Evolutionary conservation across 2,888 invertebrate species (phyloP).

Genomic region (Chalcosyrphus nemorum): DNA sequence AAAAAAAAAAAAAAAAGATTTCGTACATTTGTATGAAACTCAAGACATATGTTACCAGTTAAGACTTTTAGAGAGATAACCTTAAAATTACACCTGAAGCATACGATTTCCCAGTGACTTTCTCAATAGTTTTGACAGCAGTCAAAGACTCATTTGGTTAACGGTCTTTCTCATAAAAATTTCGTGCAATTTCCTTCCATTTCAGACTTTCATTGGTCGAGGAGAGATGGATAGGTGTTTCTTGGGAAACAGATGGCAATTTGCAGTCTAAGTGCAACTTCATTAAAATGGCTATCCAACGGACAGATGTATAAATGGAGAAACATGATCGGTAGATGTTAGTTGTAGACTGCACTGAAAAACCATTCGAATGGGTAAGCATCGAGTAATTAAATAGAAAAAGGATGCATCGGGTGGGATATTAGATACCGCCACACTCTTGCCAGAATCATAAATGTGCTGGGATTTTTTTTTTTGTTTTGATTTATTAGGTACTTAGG

Average conservation of each 20-base stretch:
- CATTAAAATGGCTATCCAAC: too few species aligned
- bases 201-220: neutral
- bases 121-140: slow-evolving; percentile 10
- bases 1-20: neutral
- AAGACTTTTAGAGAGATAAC: slow-evolving; percentile 8
- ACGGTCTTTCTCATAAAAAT: neutral
- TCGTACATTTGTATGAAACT: neutral
- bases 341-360: too few species aligned
- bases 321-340: too few species aligned
- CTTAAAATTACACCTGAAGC: slow-evolving; percentile 12
- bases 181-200: neutral
- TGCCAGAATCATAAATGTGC: too few species aligned
- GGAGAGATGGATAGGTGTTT: neutral
- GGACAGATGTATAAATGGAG: too few species aligned
- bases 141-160: neutral
- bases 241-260: neutral
- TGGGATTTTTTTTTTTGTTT: too few species aligned
- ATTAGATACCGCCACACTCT: too few species aligned
- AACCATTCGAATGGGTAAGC: too few species aligned
- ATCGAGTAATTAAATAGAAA: too few species aligned
- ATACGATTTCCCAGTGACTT: neutral
- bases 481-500: too few species aligned
- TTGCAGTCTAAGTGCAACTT: neutral
- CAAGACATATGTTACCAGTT: slow-evolving; percentile 36
- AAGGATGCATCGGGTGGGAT: too few species aligned